phyloP scores from a whole-genome alignment of 2,888 invertebrate species.

The Zygothrica quintamaculata region DNA sequence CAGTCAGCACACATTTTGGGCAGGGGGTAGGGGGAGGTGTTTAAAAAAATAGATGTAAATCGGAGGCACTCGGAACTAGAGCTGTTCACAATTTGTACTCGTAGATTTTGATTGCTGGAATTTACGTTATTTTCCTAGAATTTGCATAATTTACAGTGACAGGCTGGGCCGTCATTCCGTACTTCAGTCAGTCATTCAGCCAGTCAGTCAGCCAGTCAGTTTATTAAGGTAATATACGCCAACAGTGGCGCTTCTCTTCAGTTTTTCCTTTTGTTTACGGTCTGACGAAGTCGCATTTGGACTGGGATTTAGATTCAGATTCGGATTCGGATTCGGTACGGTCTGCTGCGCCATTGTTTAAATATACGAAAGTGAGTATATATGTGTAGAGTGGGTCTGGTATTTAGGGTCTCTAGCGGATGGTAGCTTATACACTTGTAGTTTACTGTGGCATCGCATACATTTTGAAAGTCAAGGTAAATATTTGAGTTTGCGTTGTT shows the following conservation, averaged over 20 bases:
- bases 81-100: conserved; percentile 44
- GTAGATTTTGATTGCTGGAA: conserved; percentile 63
- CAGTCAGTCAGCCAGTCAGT: conserved; percentile 48
- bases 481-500: conserved; percentile 75
- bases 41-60: not conserved
- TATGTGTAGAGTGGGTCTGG: too few species aligned
- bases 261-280: conserved; percentile 25
- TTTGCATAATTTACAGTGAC: conserved; percentile 70
- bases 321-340: conserved; percentile 1
- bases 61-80: conserved; percentile 4
- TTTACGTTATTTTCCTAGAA: conserved; percentile 74
- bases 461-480: conserved; percentile 77
- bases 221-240: conserved; percentile 77
- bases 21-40: too few species aligned
- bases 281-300: conserved; percentile 52
- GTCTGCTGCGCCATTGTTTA: conserved; percentile 11
- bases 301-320: conserved; percentile 1
- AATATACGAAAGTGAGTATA: too few species aligned
- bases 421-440: conserved; percentile 63
- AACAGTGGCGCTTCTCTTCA: conserved; percentile 39
- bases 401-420: conserved; percentile 2
- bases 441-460: conserved; percentile 69
- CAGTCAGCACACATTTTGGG: conserved; percentile 21
- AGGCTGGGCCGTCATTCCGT: conserved; percentile 29
- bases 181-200: not conserved